Percentiles rank a stretch among this genome's conserved stretches.
These are phyloP conservation scores for Fabriciana adippe DNA, from an alignment of 2,888 invertebrate species.

Conservation along the genomic window DNA sequence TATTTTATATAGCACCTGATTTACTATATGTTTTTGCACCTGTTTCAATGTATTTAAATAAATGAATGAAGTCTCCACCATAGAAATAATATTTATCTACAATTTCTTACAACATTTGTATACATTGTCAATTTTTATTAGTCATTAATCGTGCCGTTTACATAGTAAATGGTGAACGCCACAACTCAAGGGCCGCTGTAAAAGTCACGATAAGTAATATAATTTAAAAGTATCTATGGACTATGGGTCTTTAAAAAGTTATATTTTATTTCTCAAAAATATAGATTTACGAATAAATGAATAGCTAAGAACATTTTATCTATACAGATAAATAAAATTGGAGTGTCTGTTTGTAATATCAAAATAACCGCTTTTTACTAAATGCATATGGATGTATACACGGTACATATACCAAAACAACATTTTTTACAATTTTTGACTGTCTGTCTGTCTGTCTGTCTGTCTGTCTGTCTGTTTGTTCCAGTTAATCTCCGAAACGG, in stretches of 20 bases:
- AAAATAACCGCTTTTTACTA: too few species aligned
- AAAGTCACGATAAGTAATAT: slow-evolving; percentile 12
- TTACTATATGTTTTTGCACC: slow-evolving; percentile 6
- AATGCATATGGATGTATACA: too few species aligned
- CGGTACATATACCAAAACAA: too few species aligned
- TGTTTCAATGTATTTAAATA: slow-evolving; percentile 2
- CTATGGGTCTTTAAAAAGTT: background rate
- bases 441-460: too few species aligned
- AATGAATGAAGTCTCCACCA: slow-evolving; percentile 5
- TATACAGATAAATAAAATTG: too few species aligned
- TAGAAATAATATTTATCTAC: slow-evolving; percentile 11
- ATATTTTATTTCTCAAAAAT: background rate
- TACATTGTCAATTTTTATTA: slow-evolving; percentile 24
- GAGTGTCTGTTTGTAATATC: too few species aligned
- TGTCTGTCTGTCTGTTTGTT: too few species aligned
- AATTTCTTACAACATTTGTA: slow-evolving; percentile 2
- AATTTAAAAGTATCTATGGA: background rate
- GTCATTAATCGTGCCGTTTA: slow-evolving; percentile 22
- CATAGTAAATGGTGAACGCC: slow-evolving; percentile 16
- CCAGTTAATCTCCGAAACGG: too few species aligned
- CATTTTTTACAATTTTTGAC: too few species aligned
- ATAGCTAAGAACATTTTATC: too few species aligned
- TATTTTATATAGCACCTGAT: background rate
- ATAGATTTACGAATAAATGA: too few species aligned
- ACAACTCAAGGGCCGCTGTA: slow-evolving; percentile 12